Evolutionary conservation across 2,113 vertebrate genomes (phyloP).

Genomic region (Notothenia rossii): DNA sequence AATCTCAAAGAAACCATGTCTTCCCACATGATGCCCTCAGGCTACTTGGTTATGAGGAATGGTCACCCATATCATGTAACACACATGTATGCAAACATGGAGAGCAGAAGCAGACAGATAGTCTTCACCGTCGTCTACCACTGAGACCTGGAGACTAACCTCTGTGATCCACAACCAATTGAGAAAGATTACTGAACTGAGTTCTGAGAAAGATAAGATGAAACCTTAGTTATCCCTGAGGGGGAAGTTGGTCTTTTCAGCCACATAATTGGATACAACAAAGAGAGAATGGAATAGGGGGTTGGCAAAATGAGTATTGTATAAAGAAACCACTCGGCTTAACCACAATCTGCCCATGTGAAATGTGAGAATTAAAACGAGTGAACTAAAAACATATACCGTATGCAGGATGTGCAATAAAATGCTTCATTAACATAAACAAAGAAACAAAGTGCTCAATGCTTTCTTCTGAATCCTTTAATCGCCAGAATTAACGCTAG

Average conservation of each 20-base stretch:
- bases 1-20: slow-evolving; percentile 2
- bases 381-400: background rate
- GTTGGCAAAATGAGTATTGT: background rate
- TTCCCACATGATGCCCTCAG: background rate
- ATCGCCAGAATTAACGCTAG: slow-evolving; percentile 33
- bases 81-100: slow-evolving; percentile 54
- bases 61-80: slow-evolving; percentile 59
- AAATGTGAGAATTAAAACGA: slow-evolving; percentile 11
- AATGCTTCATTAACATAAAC: slow-evolving; percentile 24
- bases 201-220: slow-evolving; percentile 49
- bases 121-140: slow-evolving; percentile 8
- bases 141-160: slow-evolving; percentile 58
- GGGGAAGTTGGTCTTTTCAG: slow-evolving; percentile 23
- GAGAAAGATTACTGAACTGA: slow-evolving; percentile 61
- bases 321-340: background rate
- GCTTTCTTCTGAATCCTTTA: slow-evolving; percentile 34
- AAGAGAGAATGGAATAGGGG: slow-evolving; percentile 5
- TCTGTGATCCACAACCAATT: slow-evolving; percentile 71
- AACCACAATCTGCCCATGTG: background rate
- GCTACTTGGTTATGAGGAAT: slow-evolving; percentile 36
- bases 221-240: slow-evolving; percentile 28
- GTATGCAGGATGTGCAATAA: background rate
- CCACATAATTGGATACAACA: slow-evolving; percentile 9
- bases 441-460: background rate
- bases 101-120: slow-evolving; percentile 30